Conservation (phyloP, 1,140 invertebrate species). For the Drosophila ogumai region DNA sequence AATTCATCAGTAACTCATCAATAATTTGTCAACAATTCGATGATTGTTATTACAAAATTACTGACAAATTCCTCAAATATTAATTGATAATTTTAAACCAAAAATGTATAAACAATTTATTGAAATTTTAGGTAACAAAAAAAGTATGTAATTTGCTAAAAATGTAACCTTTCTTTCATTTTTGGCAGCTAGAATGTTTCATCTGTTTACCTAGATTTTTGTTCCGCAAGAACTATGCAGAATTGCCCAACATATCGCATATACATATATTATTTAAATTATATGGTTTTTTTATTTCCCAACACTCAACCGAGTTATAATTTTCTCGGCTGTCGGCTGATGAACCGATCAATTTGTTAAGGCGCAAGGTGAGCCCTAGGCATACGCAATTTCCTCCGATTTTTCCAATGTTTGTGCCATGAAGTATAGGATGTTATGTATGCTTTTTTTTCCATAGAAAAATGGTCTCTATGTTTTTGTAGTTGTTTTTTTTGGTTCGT, state of each 20-base stretch:
- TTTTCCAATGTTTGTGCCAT: slow-evolving; percentile 40
- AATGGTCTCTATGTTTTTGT: slow-evolving; percentile 24
- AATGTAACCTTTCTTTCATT: no score
- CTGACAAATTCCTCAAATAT: no score
- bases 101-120: no score
- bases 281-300: slow-evolving; percentile 23
- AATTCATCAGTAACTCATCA: no score
- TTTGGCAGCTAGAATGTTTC: background rate
- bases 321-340: slow-evolving; percentile 14
- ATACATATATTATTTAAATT: slow-evolving; percentile 11
- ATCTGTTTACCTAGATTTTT: background rate
- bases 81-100: no score
- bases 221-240: background rate
- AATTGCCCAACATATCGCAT: background rate
- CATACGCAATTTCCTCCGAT: slow-evolving; percentile 27
- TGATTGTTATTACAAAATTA: no score
- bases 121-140: no score
- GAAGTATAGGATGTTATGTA: slow-evolving; percentile 63
- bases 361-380: slow-evolving; percentile 10
- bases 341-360: slow-evolving; percentile 18
- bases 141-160: no score
- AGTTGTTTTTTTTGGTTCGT: slow-evolving; percentile 20
- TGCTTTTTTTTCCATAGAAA: slow-evolving; percentile 56
- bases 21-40: no score
- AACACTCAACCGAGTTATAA: slow-evolving; percentile 22